Base-by-base conservation (phyloP, 2,888 invertebrate species). In the Adineta ricciae region DNA sequence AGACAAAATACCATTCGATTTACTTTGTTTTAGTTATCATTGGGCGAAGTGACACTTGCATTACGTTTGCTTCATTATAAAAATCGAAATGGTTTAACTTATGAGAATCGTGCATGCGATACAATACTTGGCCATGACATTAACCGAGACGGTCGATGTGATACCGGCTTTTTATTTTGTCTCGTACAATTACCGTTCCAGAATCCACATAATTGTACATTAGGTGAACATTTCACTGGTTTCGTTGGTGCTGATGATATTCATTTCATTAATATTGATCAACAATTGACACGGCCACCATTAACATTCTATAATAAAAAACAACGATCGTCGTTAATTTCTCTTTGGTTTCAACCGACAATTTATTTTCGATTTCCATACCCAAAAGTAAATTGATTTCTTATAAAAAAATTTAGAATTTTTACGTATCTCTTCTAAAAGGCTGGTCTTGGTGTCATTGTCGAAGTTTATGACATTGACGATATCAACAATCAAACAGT, bases 131-230 rank as follows among this genome's bases (percentile, higher is more conserved):
- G 41, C 38, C 38, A 78, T 78, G 78, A 78, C 41, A 38, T 56
- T 8, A 72, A 84, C 21, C 50, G 36, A 24, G 64, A 72, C 41
- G 86, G 56, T 21, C 82, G 84, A 72, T 86, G 86, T 84, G 52
- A 84, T 41, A 86, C 83, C 9, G 86, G 82, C 2, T 84, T 86
- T 49, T 50, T 86, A 50, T 84, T 86, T 38, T 86, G 86, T 84
- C 72, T 86, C 19, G 86, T 86, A 21, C 84, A 56, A 27, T 52
- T 86, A 24, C 86, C 86, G 9, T 86, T 86, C n/a, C 84, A 84
- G 36, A 84, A 84, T 84, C 84, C 84, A 21, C 86, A 86, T 46
- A 86, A 84, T 84, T 86, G 86, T 72, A 84, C 86, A 50, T 83
- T 84, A 27, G 86, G 86, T 46, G 86, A 86, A 36, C 83, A 84